phyloP scores from a whole-genome alignment of 2,797 vertebrate species.

The Petrocephalus schoutedeni region DNA sequence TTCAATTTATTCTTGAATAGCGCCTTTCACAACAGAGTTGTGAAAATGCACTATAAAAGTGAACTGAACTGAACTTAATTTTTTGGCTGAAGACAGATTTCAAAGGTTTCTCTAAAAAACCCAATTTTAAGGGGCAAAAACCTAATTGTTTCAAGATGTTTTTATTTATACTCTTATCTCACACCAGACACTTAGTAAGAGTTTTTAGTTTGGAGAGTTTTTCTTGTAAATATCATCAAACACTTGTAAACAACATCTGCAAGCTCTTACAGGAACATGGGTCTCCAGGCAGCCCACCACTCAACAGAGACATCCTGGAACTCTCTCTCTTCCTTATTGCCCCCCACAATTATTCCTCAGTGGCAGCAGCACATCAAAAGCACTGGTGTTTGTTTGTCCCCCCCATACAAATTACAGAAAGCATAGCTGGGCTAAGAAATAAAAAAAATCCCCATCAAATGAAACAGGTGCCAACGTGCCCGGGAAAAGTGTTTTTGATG shows the following conservation, averaged over 20 bases:
- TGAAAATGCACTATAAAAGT: too few species aligned
- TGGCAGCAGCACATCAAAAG: background rate
- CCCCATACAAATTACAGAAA: background rate
- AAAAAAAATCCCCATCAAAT: background rate
- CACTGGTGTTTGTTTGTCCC: background rate
- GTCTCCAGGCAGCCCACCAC: background rate
- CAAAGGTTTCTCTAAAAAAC: background rate
- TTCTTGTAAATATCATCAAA: background rate
- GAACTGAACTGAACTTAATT: background rate
- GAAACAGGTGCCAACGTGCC: background rate
- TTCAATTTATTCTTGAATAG: too few species aligned
- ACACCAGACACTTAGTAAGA: background rate
- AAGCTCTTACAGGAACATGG: background rate
- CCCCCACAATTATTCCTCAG: background rate
- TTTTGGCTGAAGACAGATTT: background rate
- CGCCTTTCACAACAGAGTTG: too few species aligned
- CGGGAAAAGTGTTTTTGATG: background rate
- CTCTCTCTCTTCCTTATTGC: background rate
- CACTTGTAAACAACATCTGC: background rate
- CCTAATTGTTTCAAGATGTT: background rate
- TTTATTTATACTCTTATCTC: background rate
- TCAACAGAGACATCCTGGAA: background rate
- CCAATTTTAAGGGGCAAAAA: background rate
- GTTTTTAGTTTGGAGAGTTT: background rate
- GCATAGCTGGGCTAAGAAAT: background rate